Evolutionary conservation across 2,797 vertebrate genomes (phyloP).

Genomic region (Poliocrania exsul): DNA sequence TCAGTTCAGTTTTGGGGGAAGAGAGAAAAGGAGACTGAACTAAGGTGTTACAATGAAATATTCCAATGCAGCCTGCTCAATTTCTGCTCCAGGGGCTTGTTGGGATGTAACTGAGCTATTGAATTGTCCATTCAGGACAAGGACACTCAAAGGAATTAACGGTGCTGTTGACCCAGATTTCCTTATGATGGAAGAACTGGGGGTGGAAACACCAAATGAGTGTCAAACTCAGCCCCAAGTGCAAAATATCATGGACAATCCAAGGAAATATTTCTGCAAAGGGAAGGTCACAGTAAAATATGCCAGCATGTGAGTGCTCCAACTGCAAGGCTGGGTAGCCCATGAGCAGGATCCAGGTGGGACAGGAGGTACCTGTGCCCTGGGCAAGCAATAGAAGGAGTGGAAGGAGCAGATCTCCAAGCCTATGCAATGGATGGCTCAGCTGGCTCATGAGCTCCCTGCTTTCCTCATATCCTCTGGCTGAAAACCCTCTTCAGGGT

Average conservation of each 20-base stretch:
- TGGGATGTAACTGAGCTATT: background rate
- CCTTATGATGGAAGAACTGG: background rate
- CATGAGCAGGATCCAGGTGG: background rate
- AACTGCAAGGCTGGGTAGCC: background rate
- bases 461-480: background rate
- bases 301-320: background rate
- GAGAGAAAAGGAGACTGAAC: background rate
- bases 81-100: background rate
- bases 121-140: background rate
- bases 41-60: background rate
- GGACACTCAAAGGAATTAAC: background rate
- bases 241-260: background rate
- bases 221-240: background rate
- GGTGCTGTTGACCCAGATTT: background rate
- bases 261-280: accelerated
- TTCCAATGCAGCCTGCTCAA: background rate
- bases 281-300: background rate
- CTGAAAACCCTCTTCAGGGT: background rate
- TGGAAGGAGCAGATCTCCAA: background rate
- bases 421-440: accelerated
- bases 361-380: background rate
- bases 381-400: background rate
- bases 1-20: background rate
- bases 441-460: background rate
- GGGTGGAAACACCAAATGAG: background rate